Evolutionary conservation across 2,888 invertebrate species (phyloP).

Genomic region (Lepidocyrtinus sp.): DNA sequence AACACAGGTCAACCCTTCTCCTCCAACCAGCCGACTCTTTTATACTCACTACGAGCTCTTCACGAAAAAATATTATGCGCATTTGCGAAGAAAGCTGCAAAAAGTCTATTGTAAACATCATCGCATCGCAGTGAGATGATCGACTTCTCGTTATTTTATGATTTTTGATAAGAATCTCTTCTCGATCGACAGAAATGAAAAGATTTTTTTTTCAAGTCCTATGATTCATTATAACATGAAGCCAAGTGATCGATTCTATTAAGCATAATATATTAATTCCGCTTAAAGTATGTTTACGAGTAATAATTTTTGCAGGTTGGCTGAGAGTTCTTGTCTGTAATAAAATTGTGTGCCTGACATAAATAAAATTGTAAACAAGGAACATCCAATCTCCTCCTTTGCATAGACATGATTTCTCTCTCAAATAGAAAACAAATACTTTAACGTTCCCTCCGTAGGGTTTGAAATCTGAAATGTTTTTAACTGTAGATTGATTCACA

Average conservation of each 20-base stretch:
- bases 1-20: neutral
- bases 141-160: slow-evolving; percentile 49
- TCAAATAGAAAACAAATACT: no score
- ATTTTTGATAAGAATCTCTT: slow-evolving; percentile 45
- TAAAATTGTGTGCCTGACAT: neutral
- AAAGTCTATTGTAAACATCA: slow-evolving; percentile 21
- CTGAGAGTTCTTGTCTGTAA: neutral
- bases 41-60: neutral
- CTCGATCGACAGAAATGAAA: no score
- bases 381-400: neutral
- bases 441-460: no score
- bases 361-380: neutral
- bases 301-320: neutral
- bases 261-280: neutral
- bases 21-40: neutral
- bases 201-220: neutral
- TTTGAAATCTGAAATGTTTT: no score
- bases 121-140: slow-evolving; percentile 31
- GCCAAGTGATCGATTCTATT: neutral
- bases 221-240: neutral
- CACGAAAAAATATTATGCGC: neutral
- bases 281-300: no score
- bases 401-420: no score
- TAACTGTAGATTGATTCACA: no score
- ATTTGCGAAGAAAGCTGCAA: neutral